A percentile compares a stretch with the other conserved stretches of the same genome.
These are phyloP conservation scores for Taphrorychus bicolor DNA, from an alignment of 2,888 invertebrate species.

Conservation along the genomic window DNA sequence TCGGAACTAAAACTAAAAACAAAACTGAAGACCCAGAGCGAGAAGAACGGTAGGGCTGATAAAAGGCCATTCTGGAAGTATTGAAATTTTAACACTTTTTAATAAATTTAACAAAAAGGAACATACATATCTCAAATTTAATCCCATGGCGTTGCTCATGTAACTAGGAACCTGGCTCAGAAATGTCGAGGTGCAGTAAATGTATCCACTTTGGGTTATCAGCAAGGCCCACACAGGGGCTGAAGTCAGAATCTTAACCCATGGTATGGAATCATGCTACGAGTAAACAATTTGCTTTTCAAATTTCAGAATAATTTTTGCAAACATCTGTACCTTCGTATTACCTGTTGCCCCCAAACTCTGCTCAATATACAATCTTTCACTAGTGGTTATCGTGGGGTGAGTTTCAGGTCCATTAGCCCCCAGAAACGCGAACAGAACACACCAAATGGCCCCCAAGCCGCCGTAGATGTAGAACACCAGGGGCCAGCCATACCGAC, in stretches of 20 bases:
- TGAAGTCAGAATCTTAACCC: slow-evolving; percentile 76
- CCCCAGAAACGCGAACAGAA: slow-evolving; percentile 65
- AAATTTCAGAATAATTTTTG: background rate
- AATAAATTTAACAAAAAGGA: background rate
- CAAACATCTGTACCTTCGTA: background rate
- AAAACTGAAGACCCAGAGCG: slow-evolving; percentile 75
- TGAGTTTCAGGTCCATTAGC: slow-evolving; percentile 70
- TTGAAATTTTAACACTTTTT: background rate
- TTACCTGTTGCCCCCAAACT: slow-evolving; percentile 39
- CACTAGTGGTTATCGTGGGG: slow-evolving; percentile 67
- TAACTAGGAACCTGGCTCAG: slow-evolving; percentile 84
- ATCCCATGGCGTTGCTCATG: slow-evolving; percentile 74
- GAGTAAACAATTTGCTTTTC: background rate
- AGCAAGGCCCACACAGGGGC: slow-evolving; percentile 78
- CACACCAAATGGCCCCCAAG: slow-evolving; percentile 68
- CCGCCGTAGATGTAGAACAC: slow-evolving; percentile 79
- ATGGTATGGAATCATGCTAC: slow-evolving; percentile 66
- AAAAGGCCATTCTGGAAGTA: slow-evolving; percentile 67
- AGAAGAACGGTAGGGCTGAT: slow-evolving; percentile 76
- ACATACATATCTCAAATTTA: slow-evolving; percentile 71
- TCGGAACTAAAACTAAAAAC: slow-evolving; percentile 73
- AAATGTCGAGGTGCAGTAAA: slow-evolving; percentile 85
- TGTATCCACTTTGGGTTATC: slow-evolving; percentile 75
- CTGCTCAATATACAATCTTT: slow-evolving; percentile 70
- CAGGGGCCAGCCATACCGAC: slow-evolving; percentile 76